Evolutionary conservation across 2,797 vertebrate species (phyloP), one percentile per base, ranked within the genome.

Genomic region (Poecilia wingei): DNA sequence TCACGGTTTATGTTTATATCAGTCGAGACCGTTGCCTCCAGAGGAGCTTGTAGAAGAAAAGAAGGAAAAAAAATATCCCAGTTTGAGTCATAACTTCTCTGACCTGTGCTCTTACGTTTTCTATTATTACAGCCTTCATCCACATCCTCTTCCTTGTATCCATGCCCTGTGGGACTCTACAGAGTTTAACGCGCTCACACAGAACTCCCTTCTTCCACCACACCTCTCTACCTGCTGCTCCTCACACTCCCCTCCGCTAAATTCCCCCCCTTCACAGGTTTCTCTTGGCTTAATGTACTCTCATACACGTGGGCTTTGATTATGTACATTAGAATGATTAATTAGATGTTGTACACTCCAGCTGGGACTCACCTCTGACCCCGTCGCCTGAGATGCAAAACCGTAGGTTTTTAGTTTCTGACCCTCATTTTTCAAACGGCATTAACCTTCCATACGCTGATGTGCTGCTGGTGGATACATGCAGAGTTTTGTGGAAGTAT

Each of bases 271-370:
- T 80, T 91, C 92, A 91, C 80, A 79, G 75, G 79, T 83, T 80
- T 78, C 82, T 64, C 70, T 87, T 82, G 82, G 81, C 77, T 86
- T 79, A 12, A 74, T 79, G 84, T 81, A 41, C 83, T 84, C 83
- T 86, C 87, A 86, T 89, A 81, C 64, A 77, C 82, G 79, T 88
- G 71, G 76, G 90, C 92, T 93, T 90, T 92, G 87, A 86, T 85
- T 74, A 82, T 76, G 76, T 72, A 69, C 82, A 88, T 66, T 66
- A 85, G 76, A 87, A 86, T 88, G 83, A 93, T 91, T 93, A 85
- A 88, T 94, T 87, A 91, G 82, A 90, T 87, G 88, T 64, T 73
- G 69, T 82, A 83, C 84, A 78, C 84, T 84, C 79, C 82, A 72
- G 71, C 76, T 77, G 84, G 77, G 81, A 85, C 79, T 87, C 79